Base-by-base conservation (phyloP, 1,140 invertebrate species). In the Oncopodura yosiiana region DNA sequence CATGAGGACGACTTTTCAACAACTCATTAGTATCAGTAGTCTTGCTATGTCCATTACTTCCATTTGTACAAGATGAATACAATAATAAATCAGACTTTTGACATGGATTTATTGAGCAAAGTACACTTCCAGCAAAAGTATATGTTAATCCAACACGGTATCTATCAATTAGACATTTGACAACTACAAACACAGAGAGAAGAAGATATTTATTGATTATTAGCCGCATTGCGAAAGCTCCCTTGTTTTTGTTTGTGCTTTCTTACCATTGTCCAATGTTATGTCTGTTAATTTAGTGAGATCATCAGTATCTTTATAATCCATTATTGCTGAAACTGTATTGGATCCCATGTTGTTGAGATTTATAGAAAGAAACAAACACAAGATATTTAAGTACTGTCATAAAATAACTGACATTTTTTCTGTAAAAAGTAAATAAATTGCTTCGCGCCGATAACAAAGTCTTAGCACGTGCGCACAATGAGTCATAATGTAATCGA, bases 101-200 rank as follows among this genome's bases (percentile, higher is more conserved):
- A n/a, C 49, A 56, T 19, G 60, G 55, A 53, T 61, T 61, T 14
- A 61, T 34, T 2, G 54, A 57, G 19, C 57, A 43, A 2, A 61
- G 34, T 16, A 61, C 37, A 26, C 44, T 24, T 12, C 59, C 59
- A 38, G 54, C 59, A 26, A 53, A 57, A 11, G 59, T 61, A 24
- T 56, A 53, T 29, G 30, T 57, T 21, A 49, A 21, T 24, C 41
- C 16, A 3, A 21, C 26, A 21, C 23, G 36, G 21, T 39, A 61
- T 36, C 54, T 11, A 21, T 56, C 49, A 11, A 49, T 11, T 14
- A 61, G 18, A 18, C 60, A 61, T 3, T 61, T 55, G 32, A 61
- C 24, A 2, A 57, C 59, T 61, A 19, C 12, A 42, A 52, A 38
- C 14, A 48, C 46, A 14, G 52, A 44, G 29, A 30, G 14, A 32